A percentile compares a stretch with the other conserved stretches of the same genome.
Conservation (phyloP, 2,113 vertebrate genomes). For the Sorex fumeus region DNA sequence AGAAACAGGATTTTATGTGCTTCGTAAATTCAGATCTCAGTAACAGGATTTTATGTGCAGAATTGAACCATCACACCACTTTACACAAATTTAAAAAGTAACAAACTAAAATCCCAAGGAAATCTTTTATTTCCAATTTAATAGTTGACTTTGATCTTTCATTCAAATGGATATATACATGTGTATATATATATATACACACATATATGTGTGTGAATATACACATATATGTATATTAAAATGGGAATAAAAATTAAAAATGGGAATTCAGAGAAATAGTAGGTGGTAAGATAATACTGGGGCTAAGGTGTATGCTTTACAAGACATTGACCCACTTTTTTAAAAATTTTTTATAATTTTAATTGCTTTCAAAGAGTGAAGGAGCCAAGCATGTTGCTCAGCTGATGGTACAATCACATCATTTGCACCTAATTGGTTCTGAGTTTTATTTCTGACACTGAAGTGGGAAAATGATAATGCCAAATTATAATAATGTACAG, state of each 20-base stretch:
- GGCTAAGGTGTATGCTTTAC: no score
- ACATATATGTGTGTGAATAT: no score
- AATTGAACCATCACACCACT: not conserved
- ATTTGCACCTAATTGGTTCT: not conserved
- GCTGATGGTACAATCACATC: no score
- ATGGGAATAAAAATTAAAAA: no score
- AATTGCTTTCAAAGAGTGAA: conserved; percentile 33
- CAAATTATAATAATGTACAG: not conserved
- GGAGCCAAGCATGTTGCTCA: no score
- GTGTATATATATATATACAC: no score
- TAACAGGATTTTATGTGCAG: conserved; percentile 32
- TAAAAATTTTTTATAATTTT: not conserved
- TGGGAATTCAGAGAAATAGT: no score
- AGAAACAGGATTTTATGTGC: conserved; percentile 15
- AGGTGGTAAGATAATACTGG: no score
- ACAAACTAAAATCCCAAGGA: not conserved
- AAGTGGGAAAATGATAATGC: not conserved
- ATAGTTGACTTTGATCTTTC: not conserved
- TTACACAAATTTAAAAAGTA: conserved; percentile 20
- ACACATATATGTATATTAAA: no score
- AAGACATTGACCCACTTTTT: no score
- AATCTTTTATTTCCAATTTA: conserved; percentile 54
- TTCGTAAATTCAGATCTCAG: conserved; percentile 27
- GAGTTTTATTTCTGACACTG: not conserved
- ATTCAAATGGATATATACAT: no score